phyloP scores from a whole-genome alignment of 2,888 invertebrate genomes.

The Tinea pellionella region DNA sequence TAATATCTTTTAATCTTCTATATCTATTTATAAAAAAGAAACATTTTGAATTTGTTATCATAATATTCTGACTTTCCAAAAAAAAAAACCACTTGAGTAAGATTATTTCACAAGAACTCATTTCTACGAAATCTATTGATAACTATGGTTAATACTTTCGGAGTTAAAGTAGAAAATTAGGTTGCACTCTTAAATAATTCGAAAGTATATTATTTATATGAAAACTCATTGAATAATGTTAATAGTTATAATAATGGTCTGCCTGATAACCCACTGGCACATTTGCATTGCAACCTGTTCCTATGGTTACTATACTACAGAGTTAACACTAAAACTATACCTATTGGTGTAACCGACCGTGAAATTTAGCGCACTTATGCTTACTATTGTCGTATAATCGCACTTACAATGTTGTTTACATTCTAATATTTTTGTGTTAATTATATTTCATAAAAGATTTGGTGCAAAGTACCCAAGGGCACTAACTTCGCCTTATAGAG shows the following conservation, averaged over 20 bases:
- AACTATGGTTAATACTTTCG: too few relatives aligned
- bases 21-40: neutral
- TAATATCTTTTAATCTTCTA: neutral
- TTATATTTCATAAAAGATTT: too few relatives aligned
- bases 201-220: neutral
- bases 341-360: neutral
- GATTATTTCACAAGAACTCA: too few relatives aligned
- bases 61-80: too few relatives aligned
- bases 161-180: too few relatives aligned
- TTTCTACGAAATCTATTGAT: too few relatives aligned
- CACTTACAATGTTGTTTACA: neutral
- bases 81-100: too few relatives aligned
- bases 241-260: neutral
- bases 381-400: neutral
- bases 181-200: neutral
- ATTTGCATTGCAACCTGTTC: neutral
- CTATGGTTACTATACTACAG: neutral
- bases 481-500: too few relatives aligned
- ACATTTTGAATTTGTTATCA: neutral
- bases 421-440: neutral
- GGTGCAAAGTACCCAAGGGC: too few relatives aligned
- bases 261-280: neutral
- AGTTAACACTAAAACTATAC: neutral
- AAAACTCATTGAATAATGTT: neutral
- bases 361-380: slow-evolving; percentile 8